Conservation (phyloP, 1,140 invertebrate species). For the Drosophila guanche region DNA sequence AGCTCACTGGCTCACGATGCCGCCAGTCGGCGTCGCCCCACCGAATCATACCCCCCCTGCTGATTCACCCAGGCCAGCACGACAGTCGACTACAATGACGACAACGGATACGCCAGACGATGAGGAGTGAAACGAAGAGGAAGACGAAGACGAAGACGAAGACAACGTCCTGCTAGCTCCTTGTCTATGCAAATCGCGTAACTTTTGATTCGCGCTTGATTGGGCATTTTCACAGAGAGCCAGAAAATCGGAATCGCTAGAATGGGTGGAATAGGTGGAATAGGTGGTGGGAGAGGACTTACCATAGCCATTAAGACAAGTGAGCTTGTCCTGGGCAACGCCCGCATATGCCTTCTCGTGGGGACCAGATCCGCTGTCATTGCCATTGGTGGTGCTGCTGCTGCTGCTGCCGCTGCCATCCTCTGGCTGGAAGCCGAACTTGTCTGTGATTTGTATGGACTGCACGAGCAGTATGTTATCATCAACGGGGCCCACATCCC, state of each 20-base stretch:
- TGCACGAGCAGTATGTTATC: conserved; percentile 94
- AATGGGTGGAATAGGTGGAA: no score
- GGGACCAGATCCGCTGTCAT: conserved; percentile 48
- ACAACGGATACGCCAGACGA: background rate
- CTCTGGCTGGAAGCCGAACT: conserved; percentile 91
- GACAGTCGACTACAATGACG: conserved; percentile 35
- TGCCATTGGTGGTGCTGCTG: conserved; percentile 43
- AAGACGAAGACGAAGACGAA: conserved; percentile 8
- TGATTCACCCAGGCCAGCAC: conserved; percentile 46
- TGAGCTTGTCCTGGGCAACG: conserved; percentile 77
- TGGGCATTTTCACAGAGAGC: conserved; percentile 71
- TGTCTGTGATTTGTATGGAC: conserved; percentile 96
- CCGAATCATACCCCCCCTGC: conserved; percentile 35
- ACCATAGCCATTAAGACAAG: conserved; percentile 83
- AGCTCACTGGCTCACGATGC: conserved; percentile 70
- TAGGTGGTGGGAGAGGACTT: conserved; percentile 45
- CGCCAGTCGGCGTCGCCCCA: conserved; percentile 1
- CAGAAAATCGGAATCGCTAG: no score
- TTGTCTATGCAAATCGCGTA: conserved; percentile 77
- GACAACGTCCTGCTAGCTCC: conserved; percentile 52
- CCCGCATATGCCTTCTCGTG: conserved; percentile 79
- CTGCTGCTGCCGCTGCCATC: conserved; percentile 56
- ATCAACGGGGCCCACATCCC: conserved; percentile 84
- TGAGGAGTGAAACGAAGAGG: no score
- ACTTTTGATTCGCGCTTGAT: conserved; percentile 74